phyloP scores from a whole-genome alignment of 2,888 invertebrate species.

The Agrotis clavis region DNA sequence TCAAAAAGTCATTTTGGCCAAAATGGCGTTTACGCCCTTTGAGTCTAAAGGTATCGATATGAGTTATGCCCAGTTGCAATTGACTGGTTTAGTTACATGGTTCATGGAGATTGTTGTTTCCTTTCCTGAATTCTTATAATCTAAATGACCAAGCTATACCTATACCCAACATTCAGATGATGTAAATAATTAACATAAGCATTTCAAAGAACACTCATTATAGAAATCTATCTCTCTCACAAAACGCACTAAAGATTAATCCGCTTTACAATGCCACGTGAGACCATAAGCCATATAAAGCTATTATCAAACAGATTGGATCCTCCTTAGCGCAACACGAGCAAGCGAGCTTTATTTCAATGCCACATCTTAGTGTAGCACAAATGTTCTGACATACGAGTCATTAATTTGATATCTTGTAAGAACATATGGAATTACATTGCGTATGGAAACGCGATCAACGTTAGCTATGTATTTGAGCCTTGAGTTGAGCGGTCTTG shows the following conservation, averaged over 20 bases:
- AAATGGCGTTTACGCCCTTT: too few relatives aligned
- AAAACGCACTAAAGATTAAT: constrained; percentile 13
- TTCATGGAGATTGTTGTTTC: too few relatives aligned
- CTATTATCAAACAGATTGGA: constrained; percentile 41
- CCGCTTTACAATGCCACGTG: neutral
- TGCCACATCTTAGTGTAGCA: constrained; percentile 15
- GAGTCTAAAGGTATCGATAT: too few relatives aligned
- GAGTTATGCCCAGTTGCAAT: neutral
- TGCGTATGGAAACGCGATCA: neutral
- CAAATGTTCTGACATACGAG: constrained; percentile 36
- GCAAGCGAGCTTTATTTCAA: constrained; percentile 18
- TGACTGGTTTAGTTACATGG: too few relatives aligned
- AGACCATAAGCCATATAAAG: constrained; percentile 33
- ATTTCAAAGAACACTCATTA: neutral
- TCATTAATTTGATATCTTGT: constrained; percentile 51
- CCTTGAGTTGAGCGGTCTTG: too few relatives aligned
- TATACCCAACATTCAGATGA: too few relatives aligned
- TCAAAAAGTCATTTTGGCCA: too few relatives aligned
- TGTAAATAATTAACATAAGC: too few relatives aligned
- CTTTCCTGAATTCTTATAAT: too few relatives aligned
- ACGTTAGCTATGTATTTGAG: neutral
- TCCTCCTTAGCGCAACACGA: constrained; percentile 10
- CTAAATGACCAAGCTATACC: too few relatives aligned
- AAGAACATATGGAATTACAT: neutral
- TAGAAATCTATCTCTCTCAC: neutral